Evolutionary conservation across 1,140 invertebrate genomes (phyloP), one percentile per base, ranked within the genome.

Genomic region (Telenomus remus): DNA sequence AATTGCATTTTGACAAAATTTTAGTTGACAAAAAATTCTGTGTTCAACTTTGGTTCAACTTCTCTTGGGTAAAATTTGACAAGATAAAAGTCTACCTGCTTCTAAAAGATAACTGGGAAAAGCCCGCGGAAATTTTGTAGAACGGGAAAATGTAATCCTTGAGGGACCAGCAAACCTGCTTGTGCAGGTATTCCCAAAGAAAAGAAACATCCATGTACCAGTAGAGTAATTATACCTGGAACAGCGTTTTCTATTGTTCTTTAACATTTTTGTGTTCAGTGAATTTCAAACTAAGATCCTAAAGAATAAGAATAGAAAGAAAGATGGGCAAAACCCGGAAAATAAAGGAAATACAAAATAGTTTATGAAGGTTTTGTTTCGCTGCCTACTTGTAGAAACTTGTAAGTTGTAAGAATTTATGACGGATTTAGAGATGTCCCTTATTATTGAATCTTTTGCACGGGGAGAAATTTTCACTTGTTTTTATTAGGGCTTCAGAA

Each of bases 141-240:
- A 0, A 33, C 10, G 13, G 34, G 34, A 43, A 42, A 50, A 46
- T 37, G 27, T 19, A n/a, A 49, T 61, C 48, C 59, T 33, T 9
- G 11, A 42, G 34, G 6, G 11, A 61, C 47, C 47, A 61, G 59
- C 14, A 64, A 5, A 37, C 47, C 1, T 43, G 27, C 15, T 35
- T 12, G 43, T 13, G 12, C 37, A 42, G 35, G 51, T 42, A 9
- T 19, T 19, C 14, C 4, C 14, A 8, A 42, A 55, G 16, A 42
- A 14, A 42, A n/a, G 7, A 34, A 3, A 44, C 43, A 14, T 11
- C 13, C 11, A 46, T 42, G 13, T 57, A 65, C 59, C 69, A 72
- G 69, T 48, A 72, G 49, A 51, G 35, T 60, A 72, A 65, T 73
- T 59, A 55, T 57, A 73, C 70, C 49, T 55, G 19, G 35, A 44